phyloP scores from a whole-genome alignment of 2,888 invertebrate genomes.

The Lymantria monacha region DNA sequence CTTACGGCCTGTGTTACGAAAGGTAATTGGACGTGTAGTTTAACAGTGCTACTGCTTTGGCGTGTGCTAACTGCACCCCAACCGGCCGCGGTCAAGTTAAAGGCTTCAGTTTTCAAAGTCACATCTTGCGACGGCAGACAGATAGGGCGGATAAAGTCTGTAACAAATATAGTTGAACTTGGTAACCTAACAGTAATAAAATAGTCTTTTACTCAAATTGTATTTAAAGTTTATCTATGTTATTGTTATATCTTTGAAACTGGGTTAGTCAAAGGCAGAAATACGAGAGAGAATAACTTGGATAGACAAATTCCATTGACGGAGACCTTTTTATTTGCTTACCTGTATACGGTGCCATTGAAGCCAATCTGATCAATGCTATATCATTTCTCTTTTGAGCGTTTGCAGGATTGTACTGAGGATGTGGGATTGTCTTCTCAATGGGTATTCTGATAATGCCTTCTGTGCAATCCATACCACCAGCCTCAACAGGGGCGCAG shows the following conservation, averaged over 20 bases:
- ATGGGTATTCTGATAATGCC: constrained; percentile 57
- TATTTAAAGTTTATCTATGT: too few species aligned
- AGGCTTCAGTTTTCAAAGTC: constrained; percentile 16
- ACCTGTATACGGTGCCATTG: constrained; percentile 30
- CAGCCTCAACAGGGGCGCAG: constrained; percentile 50
- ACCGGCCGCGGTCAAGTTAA: constrained; percentile 28
- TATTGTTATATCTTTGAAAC: too few species aligned
- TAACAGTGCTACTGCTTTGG: constrained; percentile 42
- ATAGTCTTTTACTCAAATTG: too few species aligned
- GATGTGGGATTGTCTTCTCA: constrained; percentile 64
- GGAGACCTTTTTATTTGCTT: too few species aligned
- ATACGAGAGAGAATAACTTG: too few species aligned
- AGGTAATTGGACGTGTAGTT: constrained; percentile 46
- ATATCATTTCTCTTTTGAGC: constrained; percentile 57
- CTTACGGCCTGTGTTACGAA: constrained; percentile 13
- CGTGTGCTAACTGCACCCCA: constrained; percentile 30
- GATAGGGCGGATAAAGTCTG: constrained; percentile 31
- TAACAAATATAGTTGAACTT: background rate
- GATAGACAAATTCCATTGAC: too few species aligned
- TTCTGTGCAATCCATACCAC: constrained; percentile 62
- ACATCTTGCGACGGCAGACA: constrained; percentile 24
- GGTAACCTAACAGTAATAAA: too few species aligned
- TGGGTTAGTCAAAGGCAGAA: too few species aligned
- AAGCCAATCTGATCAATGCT: constrained; percentile 65
- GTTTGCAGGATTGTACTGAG: constrained; percentile 48